Evolutionary conservation across 2,113 vertebrate species (phyloP), one percentile per base, ranked within the genome.

Genomic region (Triplophysa siluroides): DNA sequence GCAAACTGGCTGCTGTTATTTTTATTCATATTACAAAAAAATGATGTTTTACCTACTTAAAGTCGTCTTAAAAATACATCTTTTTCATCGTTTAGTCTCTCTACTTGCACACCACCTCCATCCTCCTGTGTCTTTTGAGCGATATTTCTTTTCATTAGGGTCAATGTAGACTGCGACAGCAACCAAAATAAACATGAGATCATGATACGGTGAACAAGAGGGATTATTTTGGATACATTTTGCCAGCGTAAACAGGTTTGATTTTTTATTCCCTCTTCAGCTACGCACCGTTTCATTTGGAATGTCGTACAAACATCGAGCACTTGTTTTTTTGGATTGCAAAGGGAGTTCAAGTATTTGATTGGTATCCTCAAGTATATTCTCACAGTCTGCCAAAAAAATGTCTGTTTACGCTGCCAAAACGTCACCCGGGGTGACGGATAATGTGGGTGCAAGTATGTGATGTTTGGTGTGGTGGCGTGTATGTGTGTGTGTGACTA

Each of bases 331-430:
- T 81, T 78, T 78, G 66, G 45, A 67, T 72, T 81, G 75, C 54
- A 69, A 78, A 75, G 47, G 62, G 64, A 69, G 78, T 81, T 84
- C 83, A 84, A 84, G 83, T 84, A 84, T 81, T 26, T 43, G 19
- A 74, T 58, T 33, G 13, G 26, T 58, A 56, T 26, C 24, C 76
- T 78, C 83, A 78, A 78, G 79, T 78, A 74, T 60, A 63, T 52
- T 61, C 13, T 76, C 41, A 43, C 43, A 62, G 77, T 23, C 33
- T 73, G 29, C 63, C 14, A 43, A 45, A 72, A 29, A 70, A 50
- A 62, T n/a, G n/a, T 24, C 23, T 47, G 67, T 70, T 82, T 77
- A 82, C 61, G 70, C 80, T 84, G 80, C 80, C 77, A 84, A 84
- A 79, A 84, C 78, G 60, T 70, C 81, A 78, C 78, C 73, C 78